phyloP scores from a whole-genome alignment of 2,113 vertebrate genomes.

The Siniperca chuatsi region DNA sequence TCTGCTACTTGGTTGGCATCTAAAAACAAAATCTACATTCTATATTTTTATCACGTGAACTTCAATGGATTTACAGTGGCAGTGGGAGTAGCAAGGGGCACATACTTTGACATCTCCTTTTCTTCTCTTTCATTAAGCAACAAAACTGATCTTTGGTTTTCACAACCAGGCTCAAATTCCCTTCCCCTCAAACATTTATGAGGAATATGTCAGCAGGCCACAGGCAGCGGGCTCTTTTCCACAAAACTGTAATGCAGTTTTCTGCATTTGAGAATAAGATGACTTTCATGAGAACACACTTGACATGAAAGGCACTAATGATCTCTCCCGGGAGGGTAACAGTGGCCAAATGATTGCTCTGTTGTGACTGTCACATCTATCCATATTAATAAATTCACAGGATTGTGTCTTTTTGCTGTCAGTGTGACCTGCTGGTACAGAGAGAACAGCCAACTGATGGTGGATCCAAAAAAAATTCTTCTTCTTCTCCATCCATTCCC shows the following conservation, averaged over 20 bases:
- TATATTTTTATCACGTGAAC: not conserved
- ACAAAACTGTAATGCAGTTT: constrained; percentile 7
- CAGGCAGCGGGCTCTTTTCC: not conserved
- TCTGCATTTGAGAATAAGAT: constrained; percentile 3
- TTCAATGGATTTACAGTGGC: constrained; percentile 10
- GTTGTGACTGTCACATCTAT: constrained; percentile 55
- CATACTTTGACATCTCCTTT: not conserved
- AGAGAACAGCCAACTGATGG: constrained; percentile 52
- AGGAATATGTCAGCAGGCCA: constrained; percentile 14
- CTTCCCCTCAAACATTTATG: constrained; percentile 41
- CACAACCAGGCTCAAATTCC: constrained; percentile 8
- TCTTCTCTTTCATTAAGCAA: constrained; percentile 25
- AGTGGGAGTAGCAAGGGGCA: not conserved
- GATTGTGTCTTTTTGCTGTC: constrained; percentile 43
- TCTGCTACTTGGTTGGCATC: not conserved
- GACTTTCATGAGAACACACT: constrained; percentile 43
- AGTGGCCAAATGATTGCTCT: constrained; percentile 60
- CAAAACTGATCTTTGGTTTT: constrained; percentile 28
- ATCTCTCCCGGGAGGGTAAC: constrained; percentile 35
- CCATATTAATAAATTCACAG: constrained; percentile 51
- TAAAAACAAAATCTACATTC: constrained; percentile 21
- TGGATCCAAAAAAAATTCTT: constrained; percentile 40
- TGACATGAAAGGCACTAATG: constrained; percentile 63
- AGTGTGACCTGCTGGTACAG: constrained; percentile 53
- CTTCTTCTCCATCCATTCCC: constrained; percentile 39